Percentiles rank a stretch among this genome's conserved stretches.
These are phyloP conservation scores for Tolmerus cingulatus DNA, from an alignment of 2,888 invertebrate species.

Conservation along the genomic window DNA sequence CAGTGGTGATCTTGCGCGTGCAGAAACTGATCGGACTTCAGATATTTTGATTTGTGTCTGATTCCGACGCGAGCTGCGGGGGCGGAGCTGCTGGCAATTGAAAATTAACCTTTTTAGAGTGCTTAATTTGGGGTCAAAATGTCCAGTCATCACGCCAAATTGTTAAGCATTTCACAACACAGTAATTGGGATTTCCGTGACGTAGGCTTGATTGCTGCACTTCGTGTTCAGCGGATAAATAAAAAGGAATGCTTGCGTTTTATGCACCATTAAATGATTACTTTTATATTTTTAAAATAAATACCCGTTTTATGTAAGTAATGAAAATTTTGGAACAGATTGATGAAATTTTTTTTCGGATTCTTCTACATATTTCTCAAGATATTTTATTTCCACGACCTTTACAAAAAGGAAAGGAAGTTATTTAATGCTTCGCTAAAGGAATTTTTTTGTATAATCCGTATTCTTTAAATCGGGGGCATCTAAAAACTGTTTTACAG, in stretches of 20 bases:
- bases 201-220: background rate
- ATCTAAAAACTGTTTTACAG: too few species aligned
- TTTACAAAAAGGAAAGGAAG: too few species aligned
- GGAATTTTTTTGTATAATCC: too few species aligned
- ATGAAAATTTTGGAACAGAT: too few species aligned
- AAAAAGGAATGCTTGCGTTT: background rate
- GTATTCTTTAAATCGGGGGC: too few species aligned
- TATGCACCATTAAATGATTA: background rate
- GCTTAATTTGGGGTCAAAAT: background rate
- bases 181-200: background rate
- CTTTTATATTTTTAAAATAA: too few species aligned
- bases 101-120: background rate
- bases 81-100: background rate
- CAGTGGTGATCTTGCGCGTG: background rate
- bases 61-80: background rate
- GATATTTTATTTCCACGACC: too few species aligned
- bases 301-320: too few species aligned
- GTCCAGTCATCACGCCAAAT: background rate
- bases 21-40: background rate
- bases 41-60: background rate
- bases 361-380: too few species aligned
- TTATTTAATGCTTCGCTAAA: too few species aligned
- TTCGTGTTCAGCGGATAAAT: background rate
- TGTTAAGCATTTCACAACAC: background rate
- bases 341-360: too few species aligned